Evolutionary conservation across 2,888 invertebrate species (phyloP).

Genomic region (Tachystola acroxantha): DNA sequence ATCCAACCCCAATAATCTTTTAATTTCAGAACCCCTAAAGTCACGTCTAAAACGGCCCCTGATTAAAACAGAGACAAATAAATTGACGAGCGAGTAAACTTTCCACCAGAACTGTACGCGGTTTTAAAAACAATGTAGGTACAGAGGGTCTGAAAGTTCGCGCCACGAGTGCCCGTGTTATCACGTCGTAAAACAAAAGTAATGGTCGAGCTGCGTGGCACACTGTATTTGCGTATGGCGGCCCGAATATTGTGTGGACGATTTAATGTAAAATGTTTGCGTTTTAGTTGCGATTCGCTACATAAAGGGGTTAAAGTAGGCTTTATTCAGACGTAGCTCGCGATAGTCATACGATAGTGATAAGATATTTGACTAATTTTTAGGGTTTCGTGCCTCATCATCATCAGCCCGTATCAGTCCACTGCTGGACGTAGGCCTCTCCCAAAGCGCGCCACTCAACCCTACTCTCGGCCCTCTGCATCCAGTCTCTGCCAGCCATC

Average conservation of each 20-base stretch:
- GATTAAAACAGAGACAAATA: neutral
- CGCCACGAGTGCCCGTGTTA: constrained; percentile 38
- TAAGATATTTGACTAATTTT: no score
- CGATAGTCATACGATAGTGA: no score
- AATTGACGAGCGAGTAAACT: neutral
- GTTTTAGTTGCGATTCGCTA: neutral
- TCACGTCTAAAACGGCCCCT: neutral
- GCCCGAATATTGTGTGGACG: constrained; percentile 10
- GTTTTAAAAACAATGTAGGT: constrained; percentile 2
- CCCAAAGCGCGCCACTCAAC: no score
- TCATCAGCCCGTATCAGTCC: no score
- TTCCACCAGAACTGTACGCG: neutral
- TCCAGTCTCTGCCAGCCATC: no score
- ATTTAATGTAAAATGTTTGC: constrained; percentile 9
- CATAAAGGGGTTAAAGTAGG: no score
- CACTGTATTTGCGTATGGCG: constrained; percentile 25
- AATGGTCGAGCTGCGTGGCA: constrained; percentile 34
- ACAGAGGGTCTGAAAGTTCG: constrained; percentile 28
- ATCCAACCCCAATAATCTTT: no score
- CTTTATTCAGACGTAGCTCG: no score
- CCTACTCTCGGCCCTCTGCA: no score
- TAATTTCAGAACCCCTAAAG: no score
- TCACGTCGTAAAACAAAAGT: constrained; percentile 48
- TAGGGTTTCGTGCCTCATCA: no score
- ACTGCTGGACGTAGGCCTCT: no score